phyloP scores from a whole-genome alignment of 64 coral and sea anemone genomes.

The Montipora sp. region DNA sequence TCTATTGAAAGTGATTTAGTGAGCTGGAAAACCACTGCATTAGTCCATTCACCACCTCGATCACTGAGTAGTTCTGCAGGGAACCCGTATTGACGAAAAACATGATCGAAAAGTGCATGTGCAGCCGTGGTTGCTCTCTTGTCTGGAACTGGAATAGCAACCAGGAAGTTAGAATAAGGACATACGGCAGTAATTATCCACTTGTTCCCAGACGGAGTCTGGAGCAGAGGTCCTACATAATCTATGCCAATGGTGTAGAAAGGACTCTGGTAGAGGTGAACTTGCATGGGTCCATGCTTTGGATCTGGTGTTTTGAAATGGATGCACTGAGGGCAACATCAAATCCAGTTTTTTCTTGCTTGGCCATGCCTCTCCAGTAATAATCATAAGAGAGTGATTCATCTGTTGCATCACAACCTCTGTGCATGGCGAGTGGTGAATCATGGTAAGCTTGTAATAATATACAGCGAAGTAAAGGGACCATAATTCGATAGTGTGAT shows the following conservation, averaged over 20 bases:
- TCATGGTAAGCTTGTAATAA: too few species aligned
- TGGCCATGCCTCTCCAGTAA: too few species aligned
- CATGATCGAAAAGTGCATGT: conserved; percentile 25
- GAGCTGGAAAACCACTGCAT: not conserved
- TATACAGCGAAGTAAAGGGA: not conserved
- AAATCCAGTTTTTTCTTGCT: too few species aligned
- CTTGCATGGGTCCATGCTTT: conserved; percentile 9
- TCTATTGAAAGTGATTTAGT: not conserved
- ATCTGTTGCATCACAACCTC: too few species aligned
- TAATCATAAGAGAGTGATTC: too few species aligned
- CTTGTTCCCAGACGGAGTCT: too few species aligned
- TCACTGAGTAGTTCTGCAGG: too few species aligned
- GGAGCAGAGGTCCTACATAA: too few species aligned
- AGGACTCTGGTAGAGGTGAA: not conserved
- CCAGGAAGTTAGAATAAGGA: conserved; percentile 2
- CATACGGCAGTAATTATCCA: too few species aligned
- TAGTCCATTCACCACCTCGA: not conserved
- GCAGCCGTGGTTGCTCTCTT: conserved; percentile 46
- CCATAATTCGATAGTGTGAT: conserved; percentile 12
- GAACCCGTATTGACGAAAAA: too few species aligned
- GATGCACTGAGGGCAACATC: not conserved
- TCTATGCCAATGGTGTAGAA: too few species aligned
- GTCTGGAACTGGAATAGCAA: conserved; percentile 51
- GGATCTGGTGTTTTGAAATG: not conserved
- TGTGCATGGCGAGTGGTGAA: too few species aligned